Conservation (phyloP, 2,888 invertebrate species). For the Macrostomum cliftonense region DNA sequence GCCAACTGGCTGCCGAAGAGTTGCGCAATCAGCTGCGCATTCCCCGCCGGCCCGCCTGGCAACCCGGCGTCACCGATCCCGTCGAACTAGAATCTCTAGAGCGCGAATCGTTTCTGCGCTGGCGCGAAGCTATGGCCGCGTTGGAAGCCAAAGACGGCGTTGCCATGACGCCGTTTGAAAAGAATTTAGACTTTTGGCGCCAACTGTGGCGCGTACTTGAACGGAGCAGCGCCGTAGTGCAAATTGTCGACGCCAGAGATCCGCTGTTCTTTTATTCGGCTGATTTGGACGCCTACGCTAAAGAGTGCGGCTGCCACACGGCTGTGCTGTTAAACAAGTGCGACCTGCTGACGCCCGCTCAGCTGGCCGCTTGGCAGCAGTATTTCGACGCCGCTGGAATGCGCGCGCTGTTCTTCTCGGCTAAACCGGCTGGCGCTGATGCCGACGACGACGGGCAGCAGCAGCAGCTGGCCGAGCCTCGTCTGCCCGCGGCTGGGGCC, state of each 20-base stretch:
- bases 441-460: background rate
- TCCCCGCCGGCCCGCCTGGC: slow-evolving; percentile 55
- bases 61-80: slow-evolving; percentile 46
- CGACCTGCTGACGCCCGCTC: slow-evolving; percentile 54
- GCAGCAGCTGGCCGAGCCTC: background rate
- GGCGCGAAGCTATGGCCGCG: slow-evolving; percentile 61
- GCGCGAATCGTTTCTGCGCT: slow-evolving; percentile 63
- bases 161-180: slow-evolving; percentile 81
- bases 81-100: slow-evolving; percentile 61
- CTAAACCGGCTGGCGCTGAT: slow-evolving; percentile 37
- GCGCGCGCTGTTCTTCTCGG: slow-evolving; percentile 73
- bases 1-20: background rate
- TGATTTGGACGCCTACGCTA: slow-evolving; percentile 69
- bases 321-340: slow-evolving; percentile 83
- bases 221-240: slow-evolving; percentile 66
- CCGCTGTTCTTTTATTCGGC: slow-evolving; percentile 76
- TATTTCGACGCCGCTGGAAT: slow-evolving; percentile 57
- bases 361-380: slow-evolving; percentile 46
- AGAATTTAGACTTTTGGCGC: slow-evolving; percentile 90
- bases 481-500: background rate
- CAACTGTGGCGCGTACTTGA: slow-evolving; percentile 98
- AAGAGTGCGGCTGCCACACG: slow-evolving; percentile 52
- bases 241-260: slow-evolving; percentile 88
- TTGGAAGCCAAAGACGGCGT: slow-evolving; percentile 48
- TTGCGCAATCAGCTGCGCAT: slow-evolving; percentile 2